These are phyloP conservation scores for Gallinago stenura DNA, from an alignment of 2,797 vertebrate genomes.

Conservation along the genomic window DNA sequence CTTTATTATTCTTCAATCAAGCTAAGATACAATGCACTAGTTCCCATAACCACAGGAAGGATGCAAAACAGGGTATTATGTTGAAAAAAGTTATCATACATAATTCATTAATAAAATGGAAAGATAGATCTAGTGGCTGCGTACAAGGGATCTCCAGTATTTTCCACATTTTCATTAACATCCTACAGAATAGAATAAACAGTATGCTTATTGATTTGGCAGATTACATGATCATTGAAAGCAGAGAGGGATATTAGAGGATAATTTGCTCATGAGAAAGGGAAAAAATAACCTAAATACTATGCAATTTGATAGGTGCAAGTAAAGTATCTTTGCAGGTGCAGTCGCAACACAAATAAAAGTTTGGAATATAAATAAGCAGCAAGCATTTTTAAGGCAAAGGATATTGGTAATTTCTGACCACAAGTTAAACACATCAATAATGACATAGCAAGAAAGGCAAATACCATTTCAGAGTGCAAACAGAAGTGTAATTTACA, in stretches of 20 bases:
- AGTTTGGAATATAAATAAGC: neutral
- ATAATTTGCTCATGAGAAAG: neutral
- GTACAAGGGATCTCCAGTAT: neutral
- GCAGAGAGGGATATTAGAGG: neutral
- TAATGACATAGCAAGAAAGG: neutral
- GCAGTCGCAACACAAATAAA: neutral
- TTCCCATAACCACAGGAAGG: neutral
- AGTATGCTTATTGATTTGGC: neutral
- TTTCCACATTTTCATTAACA: neutral
- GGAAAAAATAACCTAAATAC: neutral
- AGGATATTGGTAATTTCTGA: neutral
- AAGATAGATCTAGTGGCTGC: neutral
- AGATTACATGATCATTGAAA: neutral
- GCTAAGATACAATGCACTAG: neutral
- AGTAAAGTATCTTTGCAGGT: neutral
- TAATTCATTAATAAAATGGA: neutral
- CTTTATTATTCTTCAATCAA: neutral
- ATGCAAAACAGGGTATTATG: neutral
- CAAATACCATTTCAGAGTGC: neutral
- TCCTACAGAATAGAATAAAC: neutral
- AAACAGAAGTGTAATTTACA: conserved; percentile 31
- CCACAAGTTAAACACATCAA: neutral
- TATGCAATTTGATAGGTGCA: neutral
- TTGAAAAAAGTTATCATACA: neutral
- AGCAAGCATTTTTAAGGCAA: neutral